phyloP scores from a whole-genome alignment of 2,113 vertebrate species.

The Saguinus imperator region DNA sequence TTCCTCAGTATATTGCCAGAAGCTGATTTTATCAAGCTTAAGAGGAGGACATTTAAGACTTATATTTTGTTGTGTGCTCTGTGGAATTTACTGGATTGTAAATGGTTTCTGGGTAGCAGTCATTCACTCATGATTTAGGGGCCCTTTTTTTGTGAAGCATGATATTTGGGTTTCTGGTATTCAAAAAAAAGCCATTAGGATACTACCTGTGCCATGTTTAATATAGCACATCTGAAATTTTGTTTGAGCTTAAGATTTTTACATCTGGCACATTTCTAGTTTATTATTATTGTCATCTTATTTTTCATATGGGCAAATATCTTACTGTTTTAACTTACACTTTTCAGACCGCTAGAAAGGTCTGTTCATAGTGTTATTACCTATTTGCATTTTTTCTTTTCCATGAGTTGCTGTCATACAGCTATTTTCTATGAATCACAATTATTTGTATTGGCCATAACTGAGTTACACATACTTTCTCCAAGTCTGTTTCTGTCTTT shows the following conservation, averaged over 20 bases:
- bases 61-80: not conserved
- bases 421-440: not conserved
- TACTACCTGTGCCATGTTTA: not conserved
- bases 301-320: not conserved
- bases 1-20: not conserved
- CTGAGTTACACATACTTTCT: not conserved
- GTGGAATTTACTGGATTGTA: not conserved
- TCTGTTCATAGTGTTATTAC: not conserved
- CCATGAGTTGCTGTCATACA: not conserved
- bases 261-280: not conserved
- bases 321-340: not conserved
- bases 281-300: not conserved
- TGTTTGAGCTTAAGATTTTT: not conserved
- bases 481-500: not conserved
- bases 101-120: not conserved
- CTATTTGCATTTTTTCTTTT: not conserved
- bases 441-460: not conserved
- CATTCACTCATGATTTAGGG: not conserved
- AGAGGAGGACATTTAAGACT: not conserved
- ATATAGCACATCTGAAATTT: not conserved
- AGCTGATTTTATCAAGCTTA: not conserved
- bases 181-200: not conserved
- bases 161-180: not conserved
- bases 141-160: not conserved
- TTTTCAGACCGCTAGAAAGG: not conserved